Evolutionary conservation across 2,888 invertebrate genomes (phyloP).

Genomic region (Holacanthella duospinosa): DNA sequence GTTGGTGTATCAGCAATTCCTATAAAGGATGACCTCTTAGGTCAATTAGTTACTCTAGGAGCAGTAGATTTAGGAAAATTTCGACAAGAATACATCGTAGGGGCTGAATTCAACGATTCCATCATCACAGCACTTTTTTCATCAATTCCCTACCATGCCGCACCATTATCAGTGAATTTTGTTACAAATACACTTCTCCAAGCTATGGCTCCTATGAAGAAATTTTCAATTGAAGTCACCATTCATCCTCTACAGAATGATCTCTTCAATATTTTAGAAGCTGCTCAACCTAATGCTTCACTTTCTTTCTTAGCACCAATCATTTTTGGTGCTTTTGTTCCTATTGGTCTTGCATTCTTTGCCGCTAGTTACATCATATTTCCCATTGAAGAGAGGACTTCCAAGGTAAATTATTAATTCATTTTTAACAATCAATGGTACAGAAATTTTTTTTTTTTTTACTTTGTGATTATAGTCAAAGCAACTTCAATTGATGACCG

Average conservation of each 20-base stretch:
- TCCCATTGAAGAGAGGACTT: slow-evolving; percentile 21
- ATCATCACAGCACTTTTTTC: slow-evolving; percentile 15
- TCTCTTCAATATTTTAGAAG: slow-evolving; percentile 1
- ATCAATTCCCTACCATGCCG: slow-evolving; percentile 41
- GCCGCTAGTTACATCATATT: slow-evolving; percentile 21
- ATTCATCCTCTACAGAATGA: slow-evolving; percentile 15
- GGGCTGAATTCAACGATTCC: not conserved
- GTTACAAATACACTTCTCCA: slow-evolving; percentile 38
- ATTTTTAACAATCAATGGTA: not conserved
- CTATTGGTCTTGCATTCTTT: slow-evolving; percentile 22
- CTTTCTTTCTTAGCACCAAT: slow-evolving; percentile 14
- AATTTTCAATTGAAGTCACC: not conserved
- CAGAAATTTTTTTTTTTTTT: not conserved
- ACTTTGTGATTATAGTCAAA: slow-evolving; percentile 37
- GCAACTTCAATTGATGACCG: slow-evolving; percentile 41
- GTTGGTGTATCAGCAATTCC: slow-evolving; percentile 19
- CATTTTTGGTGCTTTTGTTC: slow-evolving; percentile 20
- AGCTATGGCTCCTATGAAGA: not conserved
- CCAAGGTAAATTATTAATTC: not conserved
- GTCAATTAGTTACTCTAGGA: slow-evolving; percentile 9
- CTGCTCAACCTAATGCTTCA: slow-evolving; percentile 16
- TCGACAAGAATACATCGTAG: slow-evolving; percentile 14
- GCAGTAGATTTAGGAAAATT: not conserved
- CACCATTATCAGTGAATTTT: slow-evolving; percentile 41
- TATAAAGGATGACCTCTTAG: slow-evolving; percentile 1